Percentiles rank a stretch among this genome's conserved stretches.
phyloP scores from a whole-genome alignment of 2,113 vertebrate species.

The Carlito syrichta region DNA sequence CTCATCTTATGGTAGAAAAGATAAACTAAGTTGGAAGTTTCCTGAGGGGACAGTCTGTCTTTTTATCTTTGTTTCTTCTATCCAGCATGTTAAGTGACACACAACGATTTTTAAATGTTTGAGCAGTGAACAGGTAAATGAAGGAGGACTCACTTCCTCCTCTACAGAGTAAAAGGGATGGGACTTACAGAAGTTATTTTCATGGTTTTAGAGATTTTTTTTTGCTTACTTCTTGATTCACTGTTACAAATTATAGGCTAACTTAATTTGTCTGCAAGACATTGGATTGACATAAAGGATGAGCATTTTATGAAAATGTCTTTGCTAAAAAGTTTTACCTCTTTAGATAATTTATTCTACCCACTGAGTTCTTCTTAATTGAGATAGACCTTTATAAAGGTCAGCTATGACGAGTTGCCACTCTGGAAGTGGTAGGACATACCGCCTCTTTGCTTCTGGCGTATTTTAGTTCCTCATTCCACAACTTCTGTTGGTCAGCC shows the following conservation, averaged over 20 bases:
- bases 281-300: background rate
- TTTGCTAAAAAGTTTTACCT: background rate
- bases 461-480: conserved; percentile 94
- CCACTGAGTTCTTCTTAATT: background rate
- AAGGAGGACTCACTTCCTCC: background rate
- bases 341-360: background rate
- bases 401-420: background rate
- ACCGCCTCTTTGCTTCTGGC: conserved; percentile 93
- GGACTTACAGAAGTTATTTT: background rate
- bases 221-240: conserved; percentile 7
- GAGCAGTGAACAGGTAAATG: background rate
- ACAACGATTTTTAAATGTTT: background rate
- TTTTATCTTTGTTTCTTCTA: background rate
- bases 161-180: background rate
- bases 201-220: background rate
- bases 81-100: background rate
- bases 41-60: background rate
- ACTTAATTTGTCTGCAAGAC: background rate
- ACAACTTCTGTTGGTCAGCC: conserved; percentile 90
- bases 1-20: background rate
- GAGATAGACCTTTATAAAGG: background rate
- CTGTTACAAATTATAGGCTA: background rate
- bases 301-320: background rate
- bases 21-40: background rate
- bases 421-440: conserved; percentile 51